phyloP scores from a whole-genome alignment of 2,797 vertebrate species.

The Dermochelys coriacea region DNA sequence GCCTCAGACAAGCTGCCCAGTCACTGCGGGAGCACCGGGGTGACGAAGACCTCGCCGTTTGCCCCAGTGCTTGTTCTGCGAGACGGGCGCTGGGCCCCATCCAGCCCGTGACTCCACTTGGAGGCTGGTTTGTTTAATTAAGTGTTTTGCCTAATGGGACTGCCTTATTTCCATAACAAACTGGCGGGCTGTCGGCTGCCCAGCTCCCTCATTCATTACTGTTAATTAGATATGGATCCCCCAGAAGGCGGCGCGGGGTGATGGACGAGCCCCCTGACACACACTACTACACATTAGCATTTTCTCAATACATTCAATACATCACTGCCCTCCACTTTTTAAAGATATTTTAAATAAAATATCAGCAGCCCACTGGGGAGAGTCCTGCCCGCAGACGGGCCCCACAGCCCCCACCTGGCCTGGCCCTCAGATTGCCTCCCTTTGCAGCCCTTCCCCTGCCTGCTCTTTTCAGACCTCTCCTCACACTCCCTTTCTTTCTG shows the following conservation, averaged over 20 bases:
- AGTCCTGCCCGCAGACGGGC: background rate
- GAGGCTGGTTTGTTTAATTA: slow-evolving; percentile 81
- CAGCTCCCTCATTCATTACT: slow-evolving; percentile 82
- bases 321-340: slow-evolving; percentile 71
- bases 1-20: background rate
- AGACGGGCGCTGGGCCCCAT: background rate
- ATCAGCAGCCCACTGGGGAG: slow-evolving; percentile 66
- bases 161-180: slow-evolving; percentile 83
- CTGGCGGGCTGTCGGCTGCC: slow-evolving; percentile 78
- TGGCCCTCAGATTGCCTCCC: background rate
- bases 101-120: slow-evolving; percentile 16
- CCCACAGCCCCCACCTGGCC: background rate
- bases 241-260: slow-evolving; percentile 78
- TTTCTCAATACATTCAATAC: slow-evolving; percentile 83
- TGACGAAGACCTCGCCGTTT: fast-evolving
- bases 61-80: background rate
- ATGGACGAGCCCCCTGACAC: slow-evolving; percentile 83
- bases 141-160: slow-evolving; percentile 82
- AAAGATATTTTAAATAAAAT: slow-evolving; percentile 80
- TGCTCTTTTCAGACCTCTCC: background rate
- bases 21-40: too few species aligned
- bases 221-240: slow-evolving; percentile 88
- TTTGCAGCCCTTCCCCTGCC: background rate
- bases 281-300: slow-evolving; percentile 83
- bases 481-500: background rate